Conservation (phyloP, 2,888 invertebrate genomes). For the Acrobeloides nanus region DNA sequence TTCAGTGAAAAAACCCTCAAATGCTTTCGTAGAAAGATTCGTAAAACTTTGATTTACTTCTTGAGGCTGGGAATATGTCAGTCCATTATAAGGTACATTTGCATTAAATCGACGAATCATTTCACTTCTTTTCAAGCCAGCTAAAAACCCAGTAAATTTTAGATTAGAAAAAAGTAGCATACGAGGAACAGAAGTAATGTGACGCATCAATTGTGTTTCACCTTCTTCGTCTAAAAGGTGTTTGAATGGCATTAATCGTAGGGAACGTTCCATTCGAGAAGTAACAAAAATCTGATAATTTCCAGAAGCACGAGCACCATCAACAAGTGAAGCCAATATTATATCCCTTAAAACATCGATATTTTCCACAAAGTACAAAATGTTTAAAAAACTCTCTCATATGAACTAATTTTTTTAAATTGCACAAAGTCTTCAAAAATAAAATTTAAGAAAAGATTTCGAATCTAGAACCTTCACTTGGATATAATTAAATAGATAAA, state of each 20-base stretch:
- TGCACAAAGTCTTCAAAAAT: neutral
- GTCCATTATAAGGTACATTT: constrained; percentile 92
- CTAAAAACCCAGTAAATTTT: constrained; percentile 38
- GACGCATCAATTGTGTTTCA: constrained; percentile 80
- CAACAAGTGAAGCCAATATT: constrained; percentile 82
- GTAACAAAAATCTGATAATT: constrained; percentile 67
- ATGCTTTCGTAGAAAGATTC: too few relatives aligned
- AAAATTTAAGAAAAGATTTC: neutral
- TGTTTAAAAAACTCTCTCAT: neutral
- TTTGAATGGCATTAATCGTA: constrained; percentile 76
- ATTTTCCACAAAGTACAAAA: neutral
- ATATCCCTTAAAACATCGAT: constrained; percentile 69
- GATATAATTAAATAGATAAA: neutral
- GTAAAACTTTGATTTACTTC: too few relatives aligned
- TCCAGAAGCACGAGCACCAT: constrained; percentile 91
- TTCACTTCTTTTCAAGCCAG: constrained; percentile 66
- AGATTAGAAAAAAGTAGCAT: constrained; percentile 14
- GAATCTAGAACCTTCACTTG: too few relatives aligned
- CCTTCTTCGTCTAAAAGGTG: constrained; percentile 84
- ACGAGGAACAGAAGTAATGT: constrained; percentile 54
- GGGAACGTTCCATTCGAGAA: constrained; percentile 71
- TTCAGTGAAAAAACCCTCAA: constrained; percentile 75
- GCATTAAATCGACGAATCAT: constrained; percentile 89
- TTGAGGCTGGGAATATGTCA: constrained; percentile 87
- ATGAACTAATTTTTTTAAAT: neutral